Evolutionary conservation across 2,113 vertebrate species (phyloP).

Genomic region (Petaurus breviceps): DNA sequence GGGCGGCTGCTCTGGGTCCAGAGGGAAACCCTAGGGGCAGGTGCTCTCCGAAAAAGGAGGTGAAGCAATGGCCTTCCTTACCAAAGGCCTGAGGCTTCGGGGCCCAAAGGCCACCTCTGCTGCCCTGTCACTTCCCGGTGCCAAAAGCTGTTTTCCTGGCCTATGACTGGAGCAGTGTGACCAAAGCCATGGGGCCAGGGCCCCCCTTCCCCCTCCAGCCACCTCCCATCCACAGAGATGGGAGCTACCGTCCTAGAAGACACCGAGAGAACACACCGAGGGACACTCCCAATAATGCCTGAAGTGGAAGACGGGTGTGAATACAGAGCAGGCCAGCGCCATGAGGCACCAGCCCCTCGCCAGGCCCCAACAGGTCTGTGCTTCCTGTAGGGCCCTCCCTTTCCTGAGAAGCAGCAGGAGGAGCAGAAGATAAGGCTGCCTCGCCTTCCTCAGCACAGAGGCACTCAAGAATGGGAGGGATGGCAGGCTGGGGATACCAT

Average conservation of each 20-base stretch:
- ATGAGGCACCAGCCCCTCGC: not conserved
- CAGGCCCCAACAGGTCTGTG: not conserved
- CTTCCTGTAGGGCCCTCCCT: slow-evolving; percentile 39
- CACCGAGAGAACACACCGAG: not conserved
- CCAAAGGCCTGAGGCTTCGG: not conserved
- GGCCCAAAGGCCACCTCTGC: not conserved
- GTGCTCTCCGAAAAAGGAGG: no score
- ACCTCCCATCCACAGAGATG: not conserved
- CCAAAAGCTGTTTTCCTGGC: not conserved
- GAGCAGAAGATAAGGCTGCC: not conserved
- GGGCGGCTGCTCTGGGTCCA: not conserved
- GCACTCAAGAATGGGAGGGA: not conserved
- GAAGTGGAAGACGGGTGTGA: not conserved
- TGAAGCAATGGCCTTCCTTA: not conserved
- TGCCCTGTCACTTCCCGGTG: not conserved
- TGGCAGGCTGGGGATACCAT: no score
- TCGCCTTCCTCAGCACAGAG: not conserved
- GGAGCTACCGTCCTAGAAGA: not conserved
- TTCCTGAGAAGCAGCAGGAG: not conserved
- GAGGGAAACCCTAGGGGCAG: not conserved
- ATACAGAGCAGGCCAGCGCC: not conserved
- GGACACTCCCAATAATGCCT: not conserved
- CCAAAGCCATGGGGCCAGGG: not conserved
- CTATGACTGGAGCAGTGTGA: no score
- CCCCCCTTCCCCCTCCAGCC: not conserved